Conservation (phyloP, 2,113 vertebrate species). For the Gallinago undulata region DNA sequence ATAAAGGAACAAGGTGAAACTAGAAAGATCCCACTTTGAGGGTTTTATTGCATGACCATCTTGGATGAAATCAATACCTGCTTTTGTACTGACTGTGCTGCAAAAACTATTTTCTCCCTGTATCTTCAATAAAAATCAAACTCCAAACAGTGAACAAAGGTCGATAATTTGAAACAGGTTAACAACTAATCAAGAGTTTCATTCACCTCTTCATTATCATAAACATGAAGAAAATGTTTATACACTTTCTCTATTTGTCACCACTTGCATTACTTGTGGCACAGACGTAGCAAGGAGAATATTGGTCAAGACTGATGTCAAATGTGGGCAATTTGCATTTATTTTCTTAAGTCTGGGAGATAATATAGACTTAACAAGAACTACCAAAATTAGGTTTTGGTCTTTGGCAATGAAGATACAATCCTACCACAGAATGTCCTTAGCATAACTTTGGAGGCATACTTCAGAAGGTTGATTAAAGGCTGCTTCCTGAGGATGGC, state of each 20-base stretch:
- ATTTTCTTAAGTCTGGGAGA: not conserved
- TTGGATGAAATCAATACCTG: constrained; percentile 2
- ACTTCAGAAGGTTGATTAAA: not conserved
- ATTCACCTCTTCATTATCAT: not conserved
- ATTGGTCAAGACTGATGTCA: not conserved
- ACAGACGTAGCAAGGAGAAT: not conserved
- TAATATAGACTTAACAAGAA: not conserved
- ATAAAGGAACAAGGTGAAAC: not conserved
- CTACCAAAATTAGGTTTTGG: not conserved
- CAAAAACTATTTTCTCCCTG: not conserved
- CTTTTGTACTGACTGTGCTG: not conserved
- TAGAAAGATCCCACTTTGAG: not conserved
- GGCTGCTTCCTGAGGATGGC: not conserved
- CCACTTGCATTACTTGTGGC: not conserved
- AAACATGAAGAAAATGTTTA: not conserved
- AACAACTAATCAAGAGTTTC: not conserved
- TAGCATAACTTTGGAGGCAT: not conserved
- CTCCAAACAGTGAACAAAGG: not conserved
- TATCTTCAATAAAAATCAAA: constrained; percentile 14
- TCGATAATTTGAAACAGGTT: not conserved
- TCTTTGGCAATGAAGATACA: not conserved
- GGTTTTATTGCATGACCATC: not conserved
- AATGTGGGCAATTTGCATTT: not conserved
- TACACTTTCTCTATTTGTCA: not conserved
- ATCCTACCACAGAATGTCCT: not conserved